Percentiles rank a stretch among this genome's conserved stretches.
These are phyloP conservation scores for Fragum sueziense DNA, from an alignment of 2,888 invertebrate genomes.

Conservation along the genomic window DNA sequence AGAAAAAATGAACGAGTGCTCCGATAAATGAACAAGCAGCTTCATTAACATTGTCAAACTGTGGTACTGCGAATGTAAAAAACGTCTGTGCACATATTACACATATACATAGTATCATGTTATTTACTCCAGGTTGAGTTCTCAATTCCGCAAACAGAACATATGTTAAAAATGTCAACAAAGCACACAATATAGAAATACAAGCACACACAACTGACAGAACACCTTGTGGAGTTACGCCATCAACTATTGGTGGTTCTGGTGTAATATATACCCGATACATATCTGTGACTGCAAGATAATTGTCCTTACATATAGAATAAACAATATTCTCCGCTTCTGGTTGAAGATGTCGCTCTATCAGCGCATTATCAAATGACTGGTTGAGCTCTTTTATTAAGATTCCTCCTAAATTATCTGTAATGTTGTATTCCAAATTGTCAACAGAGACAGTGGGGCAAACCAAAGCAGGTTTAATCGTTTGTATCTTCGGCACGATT, in stretches of 20 bases:
- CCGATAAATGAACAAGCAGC: slow-evolving; percentile 37
- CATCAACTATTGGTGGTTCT: not conserved
- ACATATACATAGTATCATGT: slow-evolving; percentile 33
- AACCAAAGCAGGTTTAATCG: slow-evolving; percentile 1
- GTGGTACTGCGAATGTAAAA: slow-evolving; percentile 44
- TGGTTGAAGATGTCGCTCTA: not conserved
- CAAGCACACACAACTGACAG: slow-evolving; percentile 35
- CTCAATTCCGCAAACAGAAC: slow-evolving; percentile 35
- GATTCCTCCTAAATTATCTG: not conserved
- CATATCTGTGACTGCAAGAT: not conserved
- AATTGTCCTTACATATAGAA: slow-evolving; percentile 10
- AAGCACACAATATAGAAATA: slow-evolving; percentile 34
- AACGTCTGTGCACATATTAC: slow-evolving; percentile 44
- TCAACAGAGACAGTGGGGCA: slow-evolving; percentile 6
- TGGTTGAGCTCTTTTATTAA: not conserved
- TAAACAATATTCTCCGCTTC: not conserved
- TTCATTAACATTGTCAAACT: slow-evolving; percentile 6
- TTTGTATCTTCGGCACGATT: not conserved
- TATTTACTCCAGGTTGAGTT: slow-evolving; percentile 56
- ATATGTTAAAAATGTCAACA: slow-evolving; percentile 42
- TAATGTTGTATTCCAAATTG: not conserved
- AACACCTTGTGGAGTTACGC: slow-evolving; percentile 31
- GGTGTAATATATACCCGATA: not conserved
- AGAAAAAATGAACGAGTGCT: slow-evolving; percentile 45
- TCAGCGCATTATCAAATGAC: not conserved